Conservation (phyloP, 2,113 vertebrate species). For the Megatriorchis doriae region DNA sequence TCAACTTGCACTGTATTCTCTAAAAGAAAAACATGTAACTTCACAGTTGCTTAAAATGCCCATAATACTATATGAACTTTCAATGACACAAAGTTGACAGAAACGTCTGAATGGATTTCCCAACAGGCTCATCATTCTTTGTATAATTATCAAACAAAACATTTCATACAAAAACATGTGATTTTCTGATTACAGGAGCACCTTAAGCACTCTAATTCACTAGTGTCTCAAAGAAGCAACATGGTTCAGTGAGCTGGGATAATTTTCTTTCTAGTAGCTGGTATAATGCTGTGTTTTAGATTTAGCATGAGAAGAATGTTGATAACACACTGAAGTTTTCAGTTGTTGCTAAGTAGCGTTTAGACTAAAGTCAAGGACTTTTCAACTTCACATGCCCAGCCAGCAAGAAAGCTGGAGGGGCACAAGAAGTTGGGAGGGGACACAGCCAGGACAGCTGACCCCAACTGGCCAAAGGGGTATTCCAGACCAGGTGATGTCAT, state of each 20-base stretch:
- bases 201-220: not conserved
- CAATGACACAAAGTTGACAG: not conserved
- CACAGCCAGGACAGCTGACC: no score
- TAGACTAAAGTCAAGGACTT: no score
- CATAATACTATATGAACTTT: not conserved
- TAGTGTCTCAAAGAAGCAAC: not conserved
- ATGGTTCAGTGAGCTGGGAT: not conserved
- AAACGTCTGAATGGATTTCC: not conserved
- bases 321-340: no score
- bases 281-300: no score
- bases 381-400: no score
- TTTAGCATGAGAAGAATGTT: no score
- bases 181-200: not conserved
- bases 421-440: no score
- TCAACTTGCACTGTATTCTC: not conserved
- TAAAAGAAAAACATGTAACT: not conserved
- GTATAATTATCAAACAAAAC: not conserved
- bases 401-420: no score
- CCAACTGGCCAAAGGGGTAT: no score
- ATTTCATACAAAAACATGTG: not conserved
- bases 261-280: no score
- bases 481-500: no score
- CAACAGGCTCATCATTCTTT: not conserved
- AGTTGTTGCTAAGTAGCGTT: no score
- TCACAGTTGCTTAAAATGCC: not conserved